phyloP scores from a whole-genome alignment of 2,797 vertebrate genomes.

The Dallia pectoralis region DNA sequence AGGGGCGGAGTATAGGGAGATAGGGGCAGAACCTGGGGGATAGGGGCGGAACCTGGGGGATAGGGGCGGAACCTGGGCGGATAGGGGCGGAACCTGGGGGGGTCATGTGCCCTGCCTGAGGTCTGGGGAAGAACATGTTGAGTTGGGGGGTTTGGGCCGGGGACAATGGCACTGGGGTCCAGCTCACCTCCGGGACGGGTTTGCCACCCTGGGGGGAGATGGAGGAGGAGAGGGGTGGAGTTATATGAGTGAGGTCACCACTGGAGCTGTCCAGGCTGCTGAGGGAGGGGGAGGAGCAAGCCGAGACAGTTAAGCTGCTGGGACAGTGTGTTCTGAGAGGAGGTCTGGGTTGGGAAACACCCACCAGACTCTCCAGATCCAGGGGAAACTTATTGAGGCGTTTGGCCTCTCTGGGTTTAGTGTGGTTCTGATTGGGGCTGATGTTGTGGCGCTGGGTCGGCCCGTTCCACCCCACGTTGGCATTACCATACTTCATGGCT shows the following conservation, averaged over 20 bases:
- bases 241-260: slow-evolving; percentile 34
- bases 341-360: slow-evolving; percentile 3
- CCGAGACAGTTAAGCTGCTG: slow-evolving; percentile 43
- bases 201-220: slow-evolving; percentile 42
- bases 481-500: slow-evolving; percentile 49
- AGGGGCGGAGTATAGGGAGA: too few relatives aligned
- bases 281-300: slow-evolving; percentile 56
- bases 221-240: slow-evolving; percentile 23
- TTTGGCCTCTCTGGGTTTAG: slow-evolving; percentile 61
- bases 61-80: slow-evolving; percentile 38
- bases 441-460: slow-evolving; percentile 43
- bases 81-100: slow-evolving; percentile 39
- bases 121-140: slow-evolving; percentile 56
- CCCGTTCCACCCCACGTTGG: slow-evolving; percentile 55
- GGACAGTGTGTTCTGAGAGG: slow-evolving; percentile 36
- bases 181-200: slow-evolving; percentile 45
- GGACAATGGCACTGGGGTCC: slow-evolving; percentile 51
- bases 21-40: slow-evolving; percentile 39
- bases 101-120: slow-evolving; percentile 61
- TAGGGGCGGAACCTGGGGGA: slow-evolving; percentile 39
- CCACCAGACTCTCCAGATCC: slow-evolving; percentile 69
- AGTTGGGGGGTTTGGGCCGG: slow-evolving; percentile 58
- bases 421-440: slow-evolving; percentile 43
- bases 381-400: slow-evolving; percentile 78
- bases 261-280: slow-evolving; percentile 60